Base-by-base conservation (phyloP, 2,888 invertebrate species). In the Patella depressa region DNA sequence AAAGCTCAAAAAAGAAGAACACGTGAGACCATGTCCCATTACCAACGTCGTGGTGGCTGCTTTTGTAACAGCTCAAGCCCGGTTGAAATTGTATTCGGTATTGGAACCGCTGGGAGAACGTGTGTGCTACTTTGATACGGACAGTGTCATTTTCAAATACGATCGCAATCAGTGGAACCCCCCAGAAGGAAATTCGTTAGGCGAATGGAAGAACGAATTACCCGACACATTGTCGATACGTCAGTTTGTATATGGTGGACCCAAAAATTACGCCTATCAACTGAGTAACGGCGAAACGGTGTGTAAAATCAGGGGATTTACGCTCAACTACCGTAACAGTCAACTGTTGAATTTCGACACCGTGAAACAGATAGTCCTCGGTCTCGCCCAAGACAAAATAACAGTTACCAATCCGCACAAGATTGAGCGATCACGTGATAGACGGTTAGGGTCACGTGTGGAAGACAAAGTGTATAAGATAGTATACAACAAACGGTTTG, bases 221-320 rank as follows among this genome's bases (percentile, higher is more conserved):
- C 59, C 59, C 17, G 59, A 59, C 9, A 59, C 17, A n/a, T 17
- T 59, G 14, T 19, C 17, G n/a, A 59, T 59, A 17, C 17, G n/a
- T 12, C 59, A 59, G 19, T 59, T 59, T 19, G 59, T 59, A 12
- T 17, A 12, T 59, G 59, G 59, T n/a, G 59, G 59, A 7, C 59
- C 59, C 14, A 59, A 12, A 59, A 59, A 59, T 59, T 59, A 59
- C 59, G 59, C 59, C 19, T 59, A 59, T 19, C 59, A 59, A 59
- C 59, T 59, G 59, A 59, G 59, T 19, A 59, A 59, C 59, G 59
- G 59, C 7, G 59, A 59, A 59, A 59, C 59, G 19, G 59, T 59
- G 5, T 15, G 59, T 59, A 59, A 59, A 19, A 17, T 59, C n/a
- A 9, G 59, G 19, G 59, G 59, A 59, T 59, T 59, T 59, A 59